Conservation (phyloP, 2,113 vertebrate genomes). For the Hippocampus abdominalis region DNA sequence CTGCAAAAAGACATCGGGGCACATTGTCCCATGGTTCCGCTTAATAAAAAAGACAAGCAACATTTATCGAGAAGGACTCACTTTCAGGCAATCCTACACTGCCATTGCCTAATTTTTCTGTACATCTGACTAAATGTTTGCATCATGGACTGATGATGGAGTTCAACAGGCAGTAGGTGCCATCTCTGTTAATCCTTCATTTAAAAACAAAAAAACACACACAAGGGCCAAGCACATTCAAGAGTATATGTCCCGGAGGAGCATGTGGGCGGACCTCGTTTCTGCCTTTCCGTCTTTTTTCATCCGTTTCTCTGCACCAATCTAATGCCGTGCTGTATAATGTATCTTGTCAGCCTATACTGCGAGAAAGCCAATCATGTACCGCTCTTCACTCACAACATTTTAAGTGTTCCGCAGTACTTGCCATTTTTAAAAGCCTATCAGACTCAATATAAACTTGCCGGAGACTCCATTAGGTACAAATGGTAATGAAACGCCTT, state of each 20-base stretch:
- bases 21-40: neutral
- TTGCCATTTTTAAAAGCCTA: constrained; percentile 7
- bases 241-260: constrained; percentile 42
- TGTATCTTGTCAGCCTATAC: constrained; percentile 49
- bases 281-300: constrained; percentile 53
- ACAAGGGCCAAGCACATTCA: constrained; percentile 52
- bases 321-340: constrained; percentile 36
- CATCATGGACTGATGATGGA: constrained; percentile 45
- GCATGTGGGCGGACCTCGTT: constrained; percentile 56
- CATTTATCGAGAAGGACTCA: neutral
- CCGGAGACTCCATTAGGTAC: neutral
- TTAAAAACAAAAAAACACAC: constrained; percentile 35
- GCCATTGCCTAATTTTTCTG: constrained; percentile 1
- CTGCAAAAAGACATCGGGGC: neutral
- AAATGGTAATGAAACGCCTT: neutral
- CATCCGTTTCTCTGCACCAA: constrained; percentile 37
- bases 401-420: constrained; percentile 17
- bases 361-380: constrained; percentile 37
- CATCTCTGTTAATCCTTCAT: constrained; percentile 63
- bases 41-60: neutral
- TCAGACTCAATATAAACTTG: neutral
- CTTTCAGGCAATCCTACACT: neutral
- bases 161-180: constrained; percentile 65
- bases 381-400: constrained; percentile 9
- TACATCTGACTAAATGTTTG: constrained; percentile 56